These are phyloP conservation scores for Agrochola litura DNA, from an alignment of 2,888 invertebrate genomes.

Conservation along the genomic window DNA sequence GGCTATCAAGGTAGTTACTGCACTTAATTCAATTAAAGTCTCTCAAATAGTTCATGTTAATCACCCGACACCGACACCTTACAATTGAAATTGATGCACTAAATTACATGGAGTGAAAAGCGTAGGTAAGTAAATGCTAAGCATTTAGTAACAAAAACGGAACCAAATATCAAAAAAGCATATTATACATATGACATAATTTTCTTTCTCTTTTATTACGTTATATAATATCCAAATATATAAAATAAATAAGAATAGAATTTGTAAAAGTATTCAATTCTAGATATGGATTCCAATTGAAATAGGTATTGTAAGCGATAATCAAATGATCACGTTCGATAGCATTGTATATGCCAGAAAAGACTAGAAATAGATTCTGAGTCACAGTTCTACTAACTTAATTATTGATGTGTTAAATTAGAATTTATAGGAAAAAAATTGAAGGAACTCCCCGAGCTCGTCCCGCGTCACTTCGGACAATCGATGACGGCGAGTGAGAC, in stretches of 20 bases:
- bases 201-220: not conserved
- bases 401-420: conserved; percentile 22
- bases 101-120: not conserved
- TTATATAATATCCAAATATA: not conserved
- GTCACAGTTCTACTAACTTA: conserved; percentile 30
- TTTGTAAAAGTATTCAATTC: not conserved
- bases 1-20: not conserved
- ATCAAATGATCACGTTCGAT: not conserved
- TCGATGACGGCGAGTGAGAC: conserved; percentile 60
- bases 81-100: not conserved
- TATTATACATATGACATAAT: too few species aligned
- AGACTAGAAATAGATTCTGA: conserved; percentile 5
- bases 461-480: conserved; percentile 48
- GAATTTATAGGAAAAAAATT: conserved; percentile 22
- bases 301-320: not conserved
- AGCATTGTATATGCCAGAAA: not conserved
- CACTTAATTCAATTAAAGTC: not conserved
- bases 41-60: not conserved
- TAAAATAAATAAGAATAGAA: not conserved
- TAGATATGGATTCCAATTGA: not conserved
- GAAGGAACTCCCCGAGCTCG: conserved; percentile 60
- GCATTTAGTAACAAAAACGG: not conserved
- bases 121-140: not conserved
- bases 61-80: not conserved
- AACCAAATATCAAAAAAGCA: not conserved